Evolutionary conservation across 2,113 vertebrate species (phyloP), one percentile per base, ranked within the genome.

Genomic region (Datnioides undecimradiatus): DNA sequence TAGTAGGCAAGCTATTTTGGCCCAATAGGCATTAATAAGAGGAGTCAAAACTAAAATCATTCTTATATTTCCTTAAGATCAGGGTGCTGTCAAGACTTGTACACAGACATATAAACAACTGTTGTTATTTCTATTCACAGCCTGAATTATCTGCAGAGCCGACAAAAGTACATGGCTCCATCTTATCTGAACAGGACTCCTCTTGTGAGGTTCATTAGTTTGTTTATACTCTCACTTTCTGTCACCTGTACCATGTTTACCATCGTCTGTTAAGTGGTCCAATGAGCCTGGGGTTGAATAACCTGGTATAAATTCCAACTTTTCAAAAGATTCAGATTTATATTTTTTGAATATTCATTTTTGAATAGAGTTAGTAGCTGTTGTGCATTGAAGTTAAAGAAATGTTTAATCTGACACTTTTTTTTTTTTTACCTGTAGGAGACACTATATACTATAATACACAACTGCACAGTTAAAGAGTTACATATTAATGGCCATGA

Each of bases 151-250:
- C 40, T 17, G 4, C 27, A 40, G 62, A 43, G 14, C 41, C 27
- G 25, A 23, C 5, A 1, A 65, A 14, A 16, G 33, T 4, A 45
- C 49, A 36, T 31, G 2, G 31, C 59, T 71, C 38, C 27, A 14
- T 68, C 60, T 70, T 54, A 71, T 45, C 10, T 62, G 31, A 54
- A 71, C 11, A n/a, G 43, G 1, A 51, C n/a, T 59, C 19, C 12
- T 29, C 27, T 41, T 36, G 31, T 48, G 36, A 14, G 41, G 41
- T 55, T 11, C 49, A 62, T 38, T 54, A 51, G 51, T 27, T 52
- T 52, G 25, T 48, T 8, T n/a, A 5, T n/a, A 41, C 13, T 8
- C 45, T 48, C 12, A 3, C 8, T n/a, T 14, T 4, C 1, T 23
- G n/a, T 4, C 9, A 3, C 13, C 1, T 23, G n/a, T 4, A 4